Base-by-base conservation (phyloP, 2,113 vertebrate species). In the zebrafish (Danio rerio) region DNA sequence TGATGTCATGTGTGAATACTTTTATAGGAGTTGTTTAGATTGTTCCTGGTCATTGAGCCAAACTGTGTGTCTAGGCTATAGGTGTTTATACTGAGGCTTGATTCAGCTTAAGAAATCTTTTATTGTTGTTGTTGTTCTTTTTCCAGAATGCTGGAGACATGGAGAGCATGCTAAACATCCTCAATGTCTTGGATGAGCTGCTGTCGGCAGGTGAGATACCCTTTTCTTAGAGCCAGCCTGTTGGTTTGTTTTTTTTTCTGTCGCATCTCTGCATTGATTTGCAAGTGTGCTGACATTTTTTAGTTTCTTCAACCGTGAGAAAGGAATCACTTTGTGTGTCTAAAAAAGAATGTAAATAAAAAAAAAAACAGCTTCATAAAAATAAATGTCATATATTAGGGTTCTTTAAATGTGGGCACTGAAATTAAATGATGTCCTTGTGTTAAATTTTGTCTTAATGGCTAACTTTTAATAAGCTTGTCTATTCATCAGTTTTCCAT, bases 141-240 rank as follows among this genome's bases (percentile, higher is more conserved):
- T 92, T 92, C n/a, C 90, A 99, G 97, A 96, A 82, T 82, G 94
- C 93, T 13, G 84, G 61, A 5, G 97, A 99, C 83, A 92, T 87
- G 50, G 93, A 95, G 63, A 94, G 92, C 82, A 93, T 93, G 74
- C 88, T 95, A 86, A 93, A 93, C 80, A 93, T 96, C 78, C 93
- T 99, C 11, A 90, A 89, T 13, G 90, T 97, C 78, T 92, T 99
- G 18, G 95, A 95, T 79, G 95, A 96, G 76, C 92, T 99, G 59
- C 93, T 99, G 6, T 96, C 96, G 74, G 91, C 95, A 13, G 97
- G 97, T 99, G 91, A 94, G 94, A 89, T 84, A 5, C 4, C 18
- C 6, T 21, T 58, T 49, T 31, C 10, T 9, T 69, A 69, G 18
- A 9, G 72, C 8, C 65, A 45, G 4, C 31, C 20, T 21, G 74